Evolutionary conservation across 2,888 invertebrate genomes (phyloP).

Genomic region (Doris montereyensis): DNA sequence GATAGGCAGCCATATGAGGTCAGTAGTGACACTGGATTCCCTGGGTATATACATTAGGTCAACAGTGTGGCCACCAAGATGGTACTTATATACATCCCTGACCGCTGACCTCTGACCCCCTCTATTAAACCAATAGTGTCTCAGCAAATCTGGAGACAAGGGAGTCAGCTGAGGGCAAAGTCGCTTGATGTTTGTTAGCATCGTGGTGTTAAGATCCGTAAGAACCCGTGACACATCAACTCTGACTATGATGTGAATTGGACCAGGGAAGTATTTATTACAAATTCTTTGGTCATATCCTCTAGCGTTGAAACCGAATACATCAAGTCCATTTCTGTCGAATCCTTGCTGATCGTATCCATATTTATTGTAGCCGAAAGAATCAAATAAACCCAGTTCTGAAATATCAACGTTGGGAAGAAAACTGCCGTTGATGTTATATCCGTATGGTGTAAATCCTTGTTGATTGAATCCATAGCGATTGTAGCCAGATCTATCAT

Average conservation of each 20-base stretch:
- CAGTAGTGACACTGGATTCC: constrained; percentile 50
- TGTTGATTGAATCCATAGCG: constrained; percentile 66
- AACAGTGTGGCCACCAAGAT: constrained; percentile 44
- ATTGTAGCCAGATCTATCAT: constrained; percentile 66
- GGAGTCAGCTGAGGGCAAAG: constrained; percentile 57
- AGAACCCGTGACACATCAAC: constrained; percentile 57
- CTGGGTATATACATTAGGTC: constrained; percentile 45
- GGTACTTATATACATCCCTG: constrained; percentile 50
- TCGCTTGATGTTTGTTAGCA: constrained; percentile 53
- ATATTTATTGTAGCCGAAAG: constrained; percentile 62
- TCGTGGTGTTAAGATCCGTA: constrained; percentile 49
- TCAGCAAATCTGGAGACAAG: constrained; percentile 53
- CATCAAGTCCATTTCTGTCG: constrained; percentile 66
- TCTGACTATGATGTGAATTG: constrained; percentile 65
- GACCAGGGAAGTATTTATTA: constrained; percentile 65
- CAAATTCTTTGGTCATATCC: constrained; percentile 64
- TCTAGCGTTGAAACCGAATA: constrained; percentile 66
- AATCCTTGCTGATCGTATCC: constrained; percentile 65
- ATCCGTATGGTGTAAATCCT: constrained; percentile 63
- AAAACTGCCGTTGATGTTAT: constrained; percentile 56
- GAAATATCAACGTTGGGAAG: constrained; percentile 41
- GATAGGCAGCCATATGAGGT: constrained; percentile 60
- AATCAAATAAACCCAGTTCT: constrained; percentile 50
- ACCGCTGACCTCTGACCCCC: constrained; percentile 52
- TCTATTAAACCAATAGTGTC: constrained; percentile 58